phyloP scores from a whole-genome alignment of 2,888 invertebrate species.

The Mythimna impura region DNA sequence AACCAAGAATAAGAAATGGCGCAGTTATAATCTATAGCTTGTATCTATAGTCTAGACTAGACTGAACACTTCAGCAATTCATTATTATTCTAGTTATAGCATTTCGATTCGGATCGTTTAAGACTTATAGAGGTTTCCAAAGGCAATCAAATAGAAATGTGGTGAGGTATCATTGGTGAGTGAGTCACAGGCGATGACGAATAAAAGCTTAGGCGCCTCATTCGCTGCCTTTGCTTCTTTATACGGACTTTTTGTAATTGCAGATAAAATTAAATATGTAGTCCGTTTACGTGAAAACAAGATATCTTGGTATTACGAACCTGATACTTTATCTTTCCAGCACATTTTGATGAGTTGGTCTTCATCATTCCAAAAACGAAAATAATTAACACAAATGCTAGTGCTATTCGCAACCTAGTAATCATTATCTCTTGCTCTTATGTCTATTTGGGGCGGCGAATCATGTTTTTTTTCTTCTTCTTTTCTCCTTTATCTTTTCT shows the following conservation, averaged over 20 bases:
- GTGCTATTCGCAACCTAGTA: background rate
- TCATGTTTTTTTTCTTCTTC: background rate
- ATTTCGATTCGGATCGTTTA: conserved; percentile 17
- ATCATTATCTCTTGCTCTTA: background rate
- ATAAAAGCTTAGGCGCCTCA: conserved; percentile 42
- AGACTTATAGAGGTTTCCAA: conserved; percentile 24
- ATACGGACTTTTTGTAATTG: conserved; percentile 33
- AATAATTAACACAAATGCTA: background rate
- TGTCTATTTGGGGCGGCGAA: background rate
- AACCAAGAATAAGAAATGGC: background rate
- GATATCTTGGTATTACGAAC: conserved; percentile 15
- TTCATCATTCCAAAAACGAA: background rate
- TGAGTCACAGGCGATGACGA: conserved; percentile 59
- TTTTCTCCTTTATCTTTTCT: background rate
- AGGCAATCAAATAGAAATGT: conserved; percentile 54
- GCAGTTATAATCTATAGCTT: background rate
- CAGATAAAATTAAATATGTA: conserved; percentile 19
- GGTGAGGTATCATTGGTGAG: conserved; percentile 34
- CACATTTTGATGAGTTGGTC: background rate
- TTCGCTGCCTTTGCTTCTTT: conserved; percentile 41
- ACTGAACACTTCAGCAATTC: background rate
- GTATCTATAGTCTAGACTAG: background rate
- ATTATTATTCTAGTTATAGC: background rate
- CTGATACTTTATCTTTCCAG: conserved; percentile 1
- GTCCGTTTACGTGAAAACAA: conserved; percentile 26